Evolutionary conservation across 1,140 invertebrate species (phyloP), one percentile per base, ranked within the genome.

Genomic region (Helicoverpa zea): DNA sequence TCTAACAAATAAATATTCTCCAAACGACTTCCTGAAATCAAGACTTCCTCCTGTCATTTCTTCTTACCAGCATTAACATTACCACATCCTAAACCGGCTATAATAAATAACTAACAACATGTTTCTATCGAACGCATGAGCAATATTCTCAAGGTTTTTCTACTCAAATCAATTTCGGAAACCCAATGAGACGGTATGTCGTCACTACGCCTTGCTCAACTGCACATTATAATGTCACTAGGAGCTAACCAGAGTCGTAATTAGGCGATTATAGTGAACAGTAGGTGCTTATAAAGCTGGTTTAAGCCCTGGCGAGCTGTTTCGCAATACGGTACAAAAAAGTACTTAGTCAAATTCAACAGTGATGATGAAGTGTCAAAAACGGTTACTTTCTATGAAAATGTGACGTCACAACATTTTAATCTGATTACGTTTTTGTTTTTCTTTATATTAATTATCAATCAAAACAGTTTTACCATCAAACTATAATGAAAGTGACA

Each of bases 151-250:
- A 66, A 66, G 63, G 63, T 66, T 66, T 43, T 43, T 66, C 63
- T 49, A 35, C 16, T 47, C 63, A n/a, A 66, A 66, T 47, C 30
- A 47, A 47, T 43, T 66, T 11, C 14, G 14, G 63, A 49, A 16
- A 11, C n/a, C 63, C 47, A 66, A 66, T 66, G 63, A 66, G 63
- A 43, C 7, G 10, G 10, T 7, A 16, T 66, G 63, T 66, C 63
- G 63, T 66, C 63, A 66, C n/a, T 47, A n/a, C n/a, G 49, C n/a
- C 10, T 66, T 66, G 35, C 63, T 18, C 43, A 66, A 59, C 54
- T 59, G 12, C 29, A n/a, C 12, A 49, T 18, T 18, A 18, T 47
- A 66, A 66, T 66, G 63, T 66, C 35, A 66, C n/a, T 18, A 35
- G 43, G 18, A 12, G n/a, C 10, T n/a, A 18, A 11, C 0, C 9